Evolutionary conservation across 2,113 vertebrate species (phyloP).

Genomic region (Macroglossus sobrinus): DNA sequence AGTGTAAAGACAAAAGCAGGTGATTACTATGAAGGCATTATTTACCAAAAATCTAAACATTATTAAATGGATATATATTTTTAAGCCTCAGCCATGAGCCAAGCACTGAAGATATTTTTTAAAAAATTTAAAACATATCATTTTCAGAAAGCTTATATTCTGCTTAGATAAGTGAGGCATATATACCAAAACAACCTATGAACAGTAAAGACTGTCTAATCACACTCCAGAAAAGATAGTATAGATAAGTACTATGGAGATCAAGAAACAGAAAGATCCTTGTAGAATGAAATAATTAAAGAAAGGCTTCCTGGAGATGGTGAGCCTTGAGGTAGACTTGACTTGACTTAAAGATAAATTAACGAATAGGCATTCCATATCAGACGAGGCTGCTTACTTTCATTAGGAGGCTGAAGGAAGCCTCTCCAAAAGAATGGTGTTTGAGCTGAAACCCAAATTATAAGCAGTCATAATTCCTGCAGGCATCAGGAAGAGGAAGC

Average conservation of each 20-base stretch:
- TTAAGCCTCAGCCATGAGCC: neutral
- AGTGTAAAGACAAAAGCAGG: constrained; percentile 33
- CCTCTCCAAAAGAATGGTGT: neutral
- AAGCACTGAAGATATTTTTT: neutral
- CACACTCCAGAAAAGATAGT: neutral
- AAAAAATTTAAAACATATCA: constrained; percentile 27
- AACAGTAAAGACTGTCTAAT: neutral
- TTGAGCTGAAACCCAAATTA: constrained; percentile 7
- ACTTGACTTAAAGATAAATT: neutral
- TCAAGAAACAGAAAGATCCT: neutral
- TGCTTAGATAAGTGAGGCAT: neutral
- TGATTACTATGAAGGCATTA: constrained; percentile 24
- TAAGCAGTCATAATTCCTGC: neutral
- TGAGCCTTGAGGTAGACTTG: neutral
- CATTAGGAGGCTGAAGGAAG: neutral
- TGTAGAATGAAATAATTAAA: neutral
- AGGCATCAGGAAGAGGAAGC: neutral
- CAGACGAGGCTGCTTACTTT: neutral
- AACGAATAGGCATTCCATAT: neutral
- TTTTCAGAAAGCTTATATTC: neutral
- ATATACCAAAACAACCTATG: neutral
- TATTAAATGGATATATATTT: neutral
- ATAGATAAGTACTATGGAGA: neutral
- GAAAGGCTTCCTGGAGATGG: neutral
- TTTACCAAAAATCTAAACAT: constrained; percentile 29